These are phyloP conservation scores for Hedychridium roseum DNA, from an alignment of 2,888 invertebrate genomes.

Conservation along the genomic window DNA sequence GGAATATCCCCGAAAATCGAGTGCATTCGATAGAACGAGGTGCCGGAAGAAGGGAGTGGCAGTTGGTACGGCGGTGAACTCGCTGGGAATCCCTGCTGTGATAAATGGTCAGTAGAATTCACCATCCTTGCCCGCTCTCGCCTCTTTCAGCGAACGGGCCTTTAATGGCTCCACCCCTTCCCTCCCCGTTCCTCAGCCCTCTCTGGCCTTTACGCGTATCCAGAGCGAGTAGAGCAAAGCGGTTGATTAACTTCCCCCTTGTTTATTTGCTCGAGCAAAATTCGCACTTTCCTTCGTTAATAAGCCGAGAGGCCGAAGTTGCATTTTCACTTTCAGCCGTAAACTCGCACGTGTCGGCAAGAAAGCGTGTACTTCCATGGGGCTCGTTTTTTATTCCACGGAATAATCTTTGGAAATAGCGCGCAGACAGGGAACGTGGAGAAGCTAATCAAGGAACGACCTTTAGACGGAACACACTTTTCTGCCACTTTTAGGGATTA, in stretches of 20 bases:
- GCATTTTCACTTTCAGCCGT: too few relatives aligned
- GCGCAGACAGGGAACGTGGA: too few relatives aligned
- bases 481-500: too few relatives aligned
- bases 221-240: too few relatives aligned
- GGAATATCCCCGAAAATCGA: conserved; percentile 26
- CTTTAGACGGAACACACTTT: too few relatives aligned
- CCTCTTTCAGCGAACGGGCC: conserved; percentile 13
- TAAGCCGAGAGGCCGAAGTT: not conserved
- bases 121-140: conserved; percentile 9
- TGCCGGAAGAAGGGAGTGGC: conserved; percentile 51
- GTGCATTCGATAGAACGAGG: conserved; percentile 30
- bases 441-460: too few relatives aligned
- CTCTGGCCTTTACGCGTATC: not conserved
- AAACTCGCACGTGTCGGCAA: too few relatives aligned
- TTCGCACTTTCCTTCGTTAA: not conserved
- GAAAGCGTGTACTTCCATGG: too few relatives aligned
- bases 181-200: not conserved
- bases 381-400: too few relatives aligned
- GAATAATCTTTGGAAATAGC: too few relatives aligned
- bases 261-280: not conserved
- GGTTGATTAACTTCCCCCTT: too few relatives aligned
- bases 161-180: conserved; percentile 16
- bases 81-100: conserved; percentile 35
- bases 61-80: conserved; percentile 2
- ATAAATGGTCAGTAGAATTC: conserved; percentile 39